Evolutionary conservation across 2,888 invertebrate genomes (phyloP), one percentile per base, ranked within the genome.

Genomic region (Torymus tubicola): DNA sequence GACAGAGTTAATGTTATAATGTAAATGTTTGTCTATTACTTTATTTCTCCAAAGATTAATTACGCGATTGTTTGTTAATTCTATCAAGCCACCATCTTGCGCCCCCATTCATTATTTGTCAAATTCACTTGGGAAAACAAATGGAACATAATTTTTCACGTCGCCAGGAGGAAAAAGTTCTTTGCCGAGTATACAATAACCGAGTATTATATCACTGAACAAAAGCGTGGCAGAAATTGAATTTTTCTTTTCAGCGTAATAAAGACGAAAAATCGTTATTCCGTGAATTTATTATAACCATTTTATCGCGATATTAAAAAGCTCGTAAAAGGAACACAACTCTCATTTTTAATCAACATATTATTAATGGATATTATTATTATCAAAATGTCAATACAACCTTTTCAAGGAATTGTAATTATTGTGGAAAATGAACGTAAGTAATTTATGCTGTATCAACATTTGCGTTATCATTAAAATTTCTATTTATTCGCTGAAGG

Each of bases 81-180:
- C 57, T 69, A 74, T 79, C 73, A 18, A 42, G 63, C 64, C 63
- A 63, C 31, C 52, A 74, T 79, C 69, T 79, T 53, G 63, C 24
- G 50, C 64, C 52, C 52, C 63, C n/a, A 69, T 70, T 79, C 64
- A 53, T 74, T 74, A 74, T 79, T 79, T 79, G 74, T 74, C 74
- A 69, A 73, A 69, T 74, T 74, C 74, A 69, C 58, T 64, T 52
- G 73, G 31, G 31, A 70, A 64, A 79, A 74, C 64, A 79, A 74
- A 79, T 64, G 69, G 31, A 69, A 53, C 31, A 16, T 68, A 74
- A 79, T 79, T 69, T 79, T 79, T 79, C 73, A 79, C 58, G 50
- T 69, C n/a, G 24, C 50, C 52, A 12, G 24, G n/a, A 57, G 65
- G 21, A 18, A 53, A 64, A 69, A 74, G 74, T 74, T 74, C 57